Conservation (phyloP, 2,113 vertebrate genomes). For the Paratilapia polleni region DNA sequence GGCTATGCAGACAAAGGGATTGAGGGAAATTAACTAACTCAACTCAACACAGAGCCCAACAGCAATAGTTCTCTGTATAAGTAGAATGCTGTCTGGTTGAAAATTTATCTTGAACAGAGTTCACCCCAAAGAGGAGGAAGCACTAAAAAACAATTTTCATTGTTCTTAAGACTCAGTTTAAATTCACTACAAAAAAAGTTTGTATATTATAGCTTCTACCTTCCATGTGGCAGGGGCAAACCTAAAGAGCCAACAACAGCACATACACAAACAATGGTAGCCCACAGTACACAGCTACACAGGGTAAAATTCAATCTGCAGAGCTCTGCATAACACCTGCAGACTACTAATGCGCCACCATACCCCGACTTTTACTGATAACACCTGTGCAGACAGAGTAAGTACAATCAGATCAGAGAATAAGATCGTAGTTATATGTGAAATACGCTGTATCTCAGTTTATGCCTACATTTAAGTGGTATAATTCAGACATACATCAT, state of each 20-base stretch:
- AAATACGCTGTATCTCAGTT: neutral
- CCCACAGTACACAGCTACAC: neutral
- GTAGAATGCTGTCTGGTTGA: neutral
- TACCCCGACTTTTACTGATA: neutral
- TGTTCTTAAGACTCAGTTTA: neutral
- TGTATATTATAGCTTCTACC: too few relatives aligned
- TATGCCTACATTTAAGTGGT: neutral
- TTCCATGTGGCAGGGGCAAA: neutral
- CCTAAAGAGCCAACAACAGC: neutral
- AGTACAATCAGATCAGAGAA: neutral
- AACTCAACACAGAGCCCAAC: neutral
- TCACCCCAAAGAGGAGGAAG: neutral
- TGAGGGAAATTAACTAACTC: neutral
- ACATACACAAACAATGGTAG: neutral
- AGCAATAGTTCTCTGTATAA: neutral
- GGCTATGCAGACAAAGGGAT: neutral
- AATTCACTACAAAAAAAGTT: neutral
- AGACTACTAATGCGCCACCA: neutral
- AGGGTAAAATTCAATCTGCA: neutral
- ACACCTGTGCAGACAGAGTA: neutral
- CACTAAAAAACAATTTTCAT: neutral
- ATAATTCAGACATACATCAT: constrained; percentile 83
- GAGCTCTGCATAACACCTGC: neutral
- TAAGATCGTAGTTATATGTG: neutral
- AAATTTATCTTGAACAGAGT: neutral